phyloP scores from a whole-genome alignment of 1,140 invertebrate genomes.

The Psilanteris sp. region DNA sequence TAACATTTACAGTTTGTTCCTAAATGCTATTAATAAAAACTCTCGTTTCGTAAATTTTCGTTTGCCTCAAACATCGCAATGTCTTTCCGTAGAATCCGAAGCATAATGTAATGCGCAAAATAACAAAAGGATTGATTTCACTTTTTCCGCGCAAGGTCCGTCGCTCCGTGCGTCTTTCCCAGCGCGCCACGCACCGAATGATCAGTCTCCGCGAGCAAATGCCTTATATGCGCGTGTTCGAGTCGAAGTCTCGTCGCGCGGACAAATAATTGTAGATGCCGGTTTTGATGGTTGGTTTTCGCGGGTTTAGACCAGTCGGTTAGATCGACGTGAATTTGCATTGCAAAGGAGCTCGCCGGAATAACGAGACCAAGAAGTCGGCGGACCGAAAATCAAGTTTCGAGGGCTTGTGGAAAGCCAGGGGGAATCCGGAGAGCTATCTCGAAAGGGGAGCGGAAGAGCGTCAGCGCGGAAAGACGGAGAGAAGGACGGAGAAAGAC shows the following conservation, averaged over 20 bases:
- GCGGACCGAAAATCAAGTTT: conserved; percentile 64
- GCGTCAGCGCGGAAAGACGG: conserved; percentile 55
- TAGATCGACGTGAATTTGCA: conserved; percentile 57
- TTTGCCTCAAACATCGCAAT: no score
- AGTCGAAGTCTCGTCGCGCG: conserved; percentile 2
- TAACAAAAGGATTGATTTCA: no score
- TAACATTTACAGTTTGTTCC: no score
- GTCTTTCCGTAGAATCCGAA: no score
- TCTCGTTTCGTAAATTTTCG: no score
- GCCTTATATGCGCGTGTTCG: no score
- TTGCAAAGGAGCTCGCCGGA: conserved; percentile 60
- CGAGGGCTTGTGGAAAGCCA: conserved; percentile 60
- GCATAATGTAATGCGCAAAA: no score
- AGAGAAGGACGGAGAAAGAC: conserved; percentile 40
- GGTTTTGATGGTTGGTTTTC: conserved; percentile 32
- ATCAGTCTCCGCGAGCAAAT: no score
- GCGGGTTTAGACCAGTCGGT: conserved; percentile 44
- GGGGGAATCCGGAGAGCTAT: conserved; percentile 46
- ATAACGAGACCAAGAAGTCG: conserved; percentile 64
- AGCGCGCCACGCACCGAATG: no score
- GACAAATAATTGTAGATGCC: conserved; percentile 35
- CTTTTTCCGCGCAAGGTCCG: no score
- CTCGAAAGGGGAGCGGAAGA: conserved; percentile 56
- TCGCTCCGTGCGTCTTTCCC: no score
- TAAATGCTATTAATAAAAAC: no score